Evolutionary conservation across 2,888 invertebrate species (phyloP).

Genomic region (Cheilosia pagana): DNA sequence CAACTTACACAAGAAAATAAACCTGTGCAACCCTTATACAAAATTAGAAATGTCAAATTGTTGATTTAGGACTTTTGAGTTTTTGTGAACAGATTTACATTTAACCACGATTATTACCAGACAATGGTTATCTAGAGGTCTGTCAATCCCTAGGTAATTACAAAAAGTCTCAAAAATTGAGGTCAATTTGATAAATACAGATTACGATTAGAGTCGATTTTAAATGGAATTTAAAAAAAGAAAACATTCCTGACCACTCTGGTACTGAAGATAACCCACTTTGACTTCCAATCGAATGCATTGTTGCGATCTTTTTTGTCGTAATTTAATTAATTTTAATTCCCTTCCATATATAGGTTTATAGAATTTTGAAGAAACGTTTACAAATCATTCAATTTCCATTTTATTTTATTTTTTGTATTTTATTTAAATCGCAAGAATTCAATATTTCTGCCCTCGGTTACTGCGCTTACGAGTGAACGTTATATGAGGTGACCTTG

Average conservation of each 20-base stretch:
- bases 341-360: conserved; percentile 6
- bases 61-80: too few species aligned
- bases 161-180: conserved; percentile 14
- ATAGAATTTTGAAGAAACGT: background rate
- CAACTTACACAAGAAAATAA: too few species aligned
- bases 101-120: too few species aligned
- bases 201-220: background rate
- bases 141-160: background rate
- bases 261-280: conserved; percentile 47
- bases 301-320: background rate
- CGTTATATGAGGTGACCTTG: conserved; percentile 86
- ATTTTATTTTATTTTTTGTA: background rate
- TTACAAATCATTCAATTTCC: background rate
- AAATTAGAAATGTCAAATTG: too few species aligned
- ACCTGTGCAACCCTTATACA: too few species aligned
- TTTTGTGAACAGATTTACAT: too few species aligned
- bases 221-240: conserved; percentile 5
- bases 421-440: conserved; percentile 22
- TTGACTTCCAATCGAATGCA: conserved; percentile 18
- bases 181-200: conserved; percentile 31
- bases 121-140: too few species aligned
- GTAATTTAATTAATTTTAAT: background rate
- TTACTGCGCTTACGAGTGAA: conserved; percentile 78
- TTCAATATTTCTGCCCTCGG: background rate
- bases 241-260: conserved; percentile 6